Base-by-base conservation (phyloP, 2,888 invertebrate genomes). In the Maniola hyperantus region DNA sequence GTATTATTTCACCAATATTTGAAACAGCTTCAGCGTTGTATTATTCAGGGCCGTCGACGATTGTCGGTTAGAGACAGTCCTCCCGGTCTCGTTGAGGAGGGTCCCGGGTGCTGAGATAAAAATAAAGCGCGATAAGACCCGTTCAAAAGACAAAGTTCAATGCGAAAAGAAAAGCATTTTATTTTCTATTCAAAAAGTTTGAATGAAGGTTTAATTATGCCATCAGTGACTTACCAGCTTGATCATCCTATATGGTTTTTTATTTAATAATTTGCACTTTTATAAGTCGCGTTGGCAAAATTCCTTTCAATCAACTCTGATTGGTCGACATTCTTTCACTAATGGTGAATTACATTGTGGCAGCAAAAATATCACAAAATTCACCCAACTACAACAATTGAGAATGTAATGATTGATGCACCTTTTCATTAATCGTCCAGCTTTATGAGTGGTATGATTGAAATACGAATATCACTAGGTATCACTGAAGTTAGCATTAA, bases 81-180 rank as follows among this genome's bases (percentile, higher is more conserved):
- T 2, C 57, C 11, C 57, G 20, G 39, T 18, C 15, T 15, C 39
- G 5, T 7, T 39, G 39, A 55, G 15, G 55, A 55, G 55, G 36
- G 57, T 57, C 42, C 20, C 57, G 20, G 13, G 20, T 20, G 57
- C 20, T 42, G 57, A 57, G 57, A 57, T 57, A 57, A 57, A 57
- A 57, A 57, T 57, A 42, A 39, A 55, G 42, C 57, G 42, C 57
- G 57, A 57, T 57, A 57, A 42, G 6, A 57, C 42, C 57, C 57
- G 57, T 42, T 57, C 57, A 13, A 57, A 42, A 57, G 57, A 57
- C 57, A 57, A 57, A 57, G 57, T 57, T 57, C 20, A 57, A 11
- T 39, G 18, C 36, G 20, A 55, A 26, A 42, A 57, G 42, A 42
- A 13, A 39, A 55, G 18, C 55, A 42, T 57, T 57, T 57, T 57